Evolutionary conservation across 2,888 invertebrate genomes (phyloP).

Genomic region (Brachypalpus laphriformis): DNA sequence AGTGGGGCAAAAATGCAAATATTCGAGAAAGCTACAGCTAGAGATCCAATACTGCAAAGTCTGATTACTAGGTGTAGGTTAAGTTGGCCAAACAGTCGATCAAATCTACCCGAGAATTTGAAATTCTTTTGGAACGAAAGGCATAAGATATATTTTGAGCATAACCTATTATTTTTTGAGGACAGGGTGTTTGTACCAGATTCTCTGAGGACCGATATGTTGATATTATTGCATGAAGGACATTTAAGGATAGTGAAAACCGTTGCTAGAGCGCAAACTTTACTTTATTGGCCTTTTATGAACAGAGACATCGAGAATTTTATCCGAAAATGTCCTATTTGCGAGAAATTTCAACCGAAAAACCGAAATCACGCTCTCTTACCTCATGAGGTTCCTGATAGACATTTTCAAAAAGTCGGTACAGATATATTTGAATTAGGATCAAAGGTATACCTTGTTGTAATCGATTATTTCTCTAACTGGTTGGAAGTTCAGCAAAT

Average conservation of each 20-base stretch:
- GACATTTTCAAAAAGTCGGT: conserved; percentile 39
- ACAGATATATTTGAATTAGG: too few species aligned
- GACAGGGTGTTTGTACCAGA: neutral
- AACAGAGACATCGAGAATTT: conserved; percentile 14
- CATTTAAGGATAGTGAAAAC: neutral
- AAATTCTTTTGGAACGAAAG: conserved; percentile 15
- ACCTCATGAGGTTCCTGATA: conserved; percentile 5
- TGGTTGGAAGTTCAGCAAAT: conserved; percentile 7
- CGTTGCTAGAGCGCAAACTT: neutral
- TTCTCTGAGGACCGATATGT: conserved; percentile 29
- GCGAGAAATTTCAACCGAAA: conserved; percentile 17
- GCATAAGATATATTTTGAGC: too few species aligned
- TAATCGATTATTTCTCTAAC: conserved; percentile 12
- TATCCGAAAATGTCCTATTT: conserved; percentile 12
- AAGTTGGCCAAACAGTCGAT: conserved; percentile 66
- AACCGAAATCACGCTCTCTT: too few species aligned
- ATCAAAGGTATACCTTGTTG: too few species aligned
- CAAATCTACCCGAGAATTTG: conserved; percentile 14
- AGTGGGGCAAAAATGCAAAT: too few species aligned
- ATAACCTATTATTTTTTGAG: too few species aligned
- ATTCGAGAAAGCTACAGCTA: too few species aligned
- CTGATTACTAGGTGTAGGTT: conserved; percentile 43
- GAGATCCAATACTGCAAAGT: too few species aligned
- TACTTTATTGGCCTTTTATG: conserved; percentile 39
- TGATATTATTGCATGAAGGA: too few species aligned